Percentiles rank a stretch among this genome's conserved stretches.
phyloP scores from a whole-genome alignment of 1,140 invertebrate species.

The Polypedilum pembai region DNA sequence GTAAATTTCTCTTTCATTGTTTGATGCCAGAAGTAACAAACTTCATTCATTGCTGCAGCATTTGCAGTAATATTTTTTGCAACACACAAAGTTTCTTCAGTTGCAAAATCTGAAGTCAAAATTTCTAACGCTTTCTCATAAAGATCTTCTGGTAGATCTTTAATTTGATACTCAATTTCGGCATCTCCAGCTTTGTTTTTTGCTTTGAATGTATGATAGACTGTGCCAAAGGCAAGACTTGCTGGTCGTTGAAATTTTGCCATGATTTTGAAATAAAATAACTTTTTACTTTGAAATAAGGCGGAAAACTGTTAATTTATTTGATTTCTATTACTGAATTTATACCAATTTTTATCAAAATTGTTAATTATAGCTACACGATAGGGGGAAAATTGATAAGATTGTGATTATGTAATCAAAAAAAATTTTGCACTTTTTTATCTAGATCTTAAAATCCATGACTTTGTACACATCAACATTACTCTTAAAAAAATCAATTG shows the following conservation, averaged over 20 bases:
- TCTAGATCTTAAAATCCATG: conserved; percentile 1
- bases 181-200: neutral
- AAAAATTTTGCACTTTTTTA: too few species aligned
- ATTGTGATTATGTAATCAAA: too few species aligned
- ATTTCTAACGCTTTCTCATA: neutral
- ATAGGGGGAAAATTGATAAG: too few species aligned
- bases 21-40: neutral
- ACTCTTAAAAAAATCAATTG: neutral
- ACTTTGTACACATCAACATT: neutral
- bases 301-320: too few species aligned
- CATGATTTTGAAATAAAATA: neutral
- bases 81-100: neutral
- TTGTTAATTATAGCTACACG: too few species aligned
- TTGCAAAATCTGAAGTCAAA: neutral
- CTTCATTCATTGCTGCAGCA: neutral
- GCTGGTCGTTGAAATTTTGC: neutral
- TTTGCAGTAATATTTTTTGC: neutral
- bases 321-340: too few species aligned
- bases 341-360: too few species aligned
- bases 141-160: conserved; percentile 13
- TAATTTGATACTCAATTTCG: neutral
- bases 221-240: neutral
- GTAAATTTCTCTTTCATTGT: neutral
- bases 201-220: conserved; percentile 17
- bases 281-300: too few species aligned